These are phyloP conservation scores for Heliconius erato DNA, from an alignment of 2,888 invertebrate genomes.

Conservation along the genomic window DNA sequence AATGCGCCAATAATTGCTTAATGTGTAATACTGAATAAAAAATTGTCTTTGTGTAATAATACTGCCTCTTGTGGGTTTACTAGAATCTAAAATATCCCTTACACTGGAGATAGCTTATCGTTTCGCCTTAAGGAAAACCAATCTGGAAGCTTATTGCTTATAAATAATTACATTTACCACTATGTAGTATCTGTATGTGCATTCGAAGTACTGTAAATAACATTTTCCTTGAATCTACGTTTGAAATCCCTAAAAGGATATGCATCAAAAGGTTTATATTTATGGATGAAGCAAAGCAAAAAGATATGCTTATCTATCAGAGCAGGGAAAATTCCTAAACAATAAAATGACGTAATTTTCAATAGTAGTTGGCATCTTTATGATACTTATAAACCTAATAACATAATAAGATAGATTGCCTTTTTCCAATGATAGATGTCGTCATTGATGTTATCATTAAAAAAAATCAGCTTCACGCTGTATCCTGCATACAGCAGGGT, in stretches of 20 bases:
- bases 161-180: neutral
- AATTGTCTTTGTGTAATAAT: too few species aligned
- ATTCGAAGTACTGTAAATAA: neutral
- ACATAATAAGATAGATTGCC: neutral
- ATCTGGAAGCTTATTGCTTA: neutral
- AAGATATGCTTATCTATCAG: neutral
- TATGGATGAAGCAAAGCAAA: neutral
- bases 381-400: neutral
- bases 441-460: neutral
- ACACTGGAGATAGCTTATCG: neutral
- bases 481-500: too few species aligned
- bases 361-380: slow-evolving; percentile 7
- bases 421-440: neutral
- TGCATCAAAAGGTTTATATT: neutral
- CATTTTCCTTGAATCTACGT: neutral
- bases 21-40: too few species aligned
- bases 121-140: neutral
- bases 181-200: neutral
- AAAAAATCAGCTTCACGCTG: neutral
- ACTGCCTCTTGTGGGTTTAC: too few species aligned
- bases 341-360: neutral
- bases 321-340: neutral
- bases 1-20: too few species aligned
- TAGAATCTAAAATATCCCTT: too few species aligned
- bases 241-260: neutral